phyloP scores from a whole-genome alignment of 1,140 invertebrate genomes.

The Eulimnadia texana region DNA sequence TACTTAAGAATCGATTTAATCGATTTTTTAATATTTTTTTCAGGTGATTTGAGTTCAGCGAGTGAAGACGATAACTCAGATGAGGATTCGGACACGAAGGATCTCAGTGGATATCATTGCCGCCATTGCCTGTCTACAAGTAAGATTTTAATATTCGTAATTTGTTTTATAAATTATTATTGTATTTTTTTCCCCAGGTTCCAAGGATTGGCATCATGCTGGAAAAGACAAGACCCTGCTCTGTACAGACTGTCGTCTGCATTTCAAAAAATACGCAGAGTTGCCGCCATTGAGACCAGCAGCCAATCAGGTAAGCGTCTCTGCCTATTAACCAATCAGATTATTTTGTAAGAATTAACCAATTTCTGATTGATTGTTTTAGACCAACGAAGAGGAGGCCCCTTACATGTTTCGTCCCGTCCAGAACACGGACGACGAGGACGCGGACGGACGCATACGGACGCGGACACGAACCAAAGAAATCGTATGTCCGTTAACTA shows the following conservation, averaged over 20 bases:
- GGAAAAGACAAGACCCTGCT: slow-evolving; percentile 59
- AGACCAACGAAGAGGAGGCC: slow-evolving; percentile 26
- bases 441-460: slow-evolving; percentile 68
- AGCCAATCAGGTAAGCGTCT: not conserved
- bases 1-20: not conserved
- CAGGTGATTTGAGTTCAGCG: slow-evolving; percentile 61
- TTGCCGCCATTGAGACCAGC: slow-evolving; percentile 24
- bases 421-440: slow-evolving; percentile 39
- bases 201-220: slow-evolving; percentile 56
- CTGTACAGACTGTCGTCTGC: slow-evolving; percentile 64
- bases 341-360: not conserved
- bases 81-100: slow-evolving; percentile 79
- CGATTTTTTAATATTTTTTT: not conserved
- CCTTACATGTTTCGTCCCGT: slow-evolving; percentile 57
- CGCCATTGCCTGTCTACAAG: slow-evolving; percentile 47
- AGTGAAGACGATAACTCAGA: slow-evolving; percentile 88
- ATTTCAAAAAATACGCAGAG: slow-evolving; percentile 71
- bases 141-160: slow-evolving; percentile 29
- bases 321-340: not conserved
- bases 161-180: not conserved
- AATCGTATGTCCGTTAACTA: slow-evolving; percentile 19
- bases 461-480: slow-evolving; percentile 67
- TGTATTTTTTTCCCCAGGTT: slow-evolving; percentile 37
- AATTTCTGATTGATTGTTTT: not conserved
- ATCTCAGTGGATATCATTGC: slow-evolving; percentile 39